These are phyloP conservation scores for Gisinianus flammeolus DNA, from an alignment of 2,888 invertebrate species.

Conservation along the genomic window DNA sequence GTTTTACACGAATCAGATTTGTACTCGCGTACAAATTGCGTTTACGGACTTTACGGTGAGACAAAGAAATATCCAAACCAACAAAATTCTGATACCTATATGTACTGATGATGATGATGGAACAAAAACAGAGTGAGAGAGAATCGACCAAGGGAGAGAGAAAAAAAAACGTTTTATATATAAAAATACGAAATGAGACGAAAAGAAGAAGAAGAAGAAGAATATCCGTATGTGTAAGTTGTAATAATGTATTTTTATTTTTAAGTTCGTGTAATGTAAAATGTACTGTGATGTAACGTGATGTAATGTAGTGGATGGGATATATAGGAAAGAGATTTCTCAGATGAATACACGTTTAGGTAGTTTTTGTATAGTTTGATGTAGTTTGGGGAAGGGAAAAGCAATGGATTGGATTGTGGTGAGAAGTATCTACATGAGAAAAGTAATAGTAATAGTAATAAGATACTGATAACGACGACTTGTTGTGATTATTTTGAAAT, in stretches of 20 bases:
- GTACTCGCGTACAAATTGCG: slow-evolving; percentile 40
- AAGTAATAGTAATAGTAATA: no score
- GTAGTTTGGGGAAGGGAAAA: no score
- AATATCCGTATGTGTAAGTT: no score
- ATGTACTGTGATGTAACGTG: no score
- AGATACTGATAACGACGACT: not conserved
- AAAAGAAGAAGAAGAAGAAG: not conserved
- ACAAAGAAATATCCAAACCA: slow-evolving; percentile 35
- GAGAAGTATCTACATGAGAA: no score
- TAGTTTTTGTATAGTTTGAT: no score
- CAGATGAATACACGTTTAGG: no score
- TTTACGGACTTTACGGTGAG: slow-evolving; percentile 46
- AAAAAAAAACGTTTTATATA: not conserved
- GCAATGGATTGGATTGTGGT: not conserved
- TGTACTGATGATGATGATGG: not conserved
- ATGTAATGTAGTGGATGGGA: no score
- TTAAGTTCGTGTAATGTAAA: no score
- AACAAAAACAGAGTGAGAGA: slow-evolving; percentile 24
- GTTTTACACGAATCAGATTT: slow-evolving; percentile 43
- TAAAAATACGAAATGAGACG: not conserved
- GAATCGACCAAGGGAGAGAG: not conserved
- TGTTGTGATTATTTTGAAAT: not conserved
- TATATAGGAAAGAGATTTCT: no score
- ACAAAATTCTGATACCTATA: slow-evolving; percentile 19
- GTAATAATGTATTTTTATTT: no score